These are phyloP conservation scores for Xylota segnis DNA, from an alignment of 2,888 invertebrate species.

Conservation along the genomic window DNA sequence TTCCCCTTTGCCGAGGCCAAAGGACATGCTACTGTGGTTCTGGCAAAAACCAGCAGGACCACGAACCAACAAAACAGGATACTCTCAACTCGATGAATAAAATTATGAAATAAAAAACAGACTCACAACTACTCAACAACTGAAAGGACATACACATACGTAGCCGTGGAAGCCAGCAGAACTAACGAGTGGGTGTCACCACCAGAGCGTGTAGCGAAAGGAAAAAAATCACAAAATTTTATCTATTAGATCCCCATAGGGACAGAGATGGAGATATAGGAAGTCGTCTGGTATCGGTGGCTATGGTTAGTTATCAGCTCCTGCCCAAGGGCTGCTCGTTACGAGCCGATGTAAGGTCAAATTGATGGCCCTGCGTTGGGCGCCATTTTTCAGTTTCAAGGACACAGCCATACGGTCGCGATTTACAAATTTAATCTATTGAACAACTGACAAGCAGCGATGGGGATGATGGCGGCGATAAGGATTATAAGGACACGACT, in stretches of 20 bases:
- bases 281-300: background rate
- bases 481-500: background rate
- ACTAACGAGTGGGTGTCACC: constrained; percentile 5
- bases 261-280: background rate
- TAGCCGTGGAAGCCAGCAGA: too few relatives aligned
- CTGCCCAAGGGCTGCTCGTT: background rate
- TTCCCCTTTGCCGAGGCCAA: background rate
- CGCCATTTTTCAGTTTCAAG: constrained; percentile 4
- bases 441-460: background rate
- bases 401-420: background rate
- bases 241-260: constrained; percentile 4
- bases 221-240: background rate
- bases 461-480: background rate
- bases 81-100: background rate
- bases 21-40: background rate
- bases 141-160: background rate
- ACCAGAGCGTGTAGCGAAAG: background rate
- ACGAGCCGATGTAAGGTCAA: background rate
- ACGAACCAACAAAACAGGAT: background rate
- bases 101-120: background rate
- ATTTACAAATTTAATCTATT: constrained; percentile 5
- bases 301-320: background rate
- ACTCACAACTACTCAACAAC: background rate
- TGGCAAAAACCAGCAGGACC: too few relatives aligned
- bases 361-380: constrained; percentile 7